Conservation (phyloP, 2,888 invertebrate genomes). For the Chloromyia formosa region DNA sequence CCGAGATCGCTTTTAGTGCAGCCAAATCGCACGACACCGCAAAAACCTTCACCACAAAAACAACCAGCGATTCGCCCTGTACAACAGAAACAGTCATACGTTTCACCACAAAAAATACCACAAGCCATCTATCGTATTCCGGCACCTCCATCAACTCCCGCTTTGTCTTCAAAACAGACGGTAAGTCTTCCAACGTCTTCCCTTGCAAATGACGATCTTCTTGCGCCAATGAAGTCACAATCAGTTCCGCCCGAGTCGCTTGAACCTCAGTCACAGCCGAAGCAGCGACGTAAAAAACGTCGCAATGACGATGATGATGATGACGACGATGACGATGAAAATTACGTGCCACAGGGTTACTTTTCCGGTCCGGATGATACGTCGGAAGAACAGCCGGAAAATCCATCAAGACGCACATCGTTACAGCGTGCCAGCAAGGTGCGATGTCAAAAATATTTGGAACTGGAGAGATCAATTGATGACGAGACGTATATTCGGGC, state of each 20-base stretch:
- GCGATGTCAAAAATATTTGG: conserved; percentile 31
- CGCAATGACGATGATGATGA: background rate
- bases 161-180: background rate
- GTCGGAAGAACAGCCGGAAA: background rate
- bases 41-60: too few species aligned
- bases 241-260: background rate
- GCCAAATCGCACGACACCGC: background rate
- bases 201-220: background rate
- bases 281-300: background rate
- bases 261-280: background rate
- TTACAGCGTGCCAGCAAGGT: conserved; percentile 34
- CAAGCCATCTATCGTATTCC: background rate
- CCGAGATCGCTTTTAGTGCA: too few species aligned
- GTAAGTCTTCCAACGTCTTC: background rate
- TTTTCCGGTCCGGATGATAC: conserved; percentile 16
- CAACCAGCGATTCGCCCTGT: background rate
- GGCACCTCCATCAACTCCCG: background rate
- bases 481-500: conserved; percentile 21
- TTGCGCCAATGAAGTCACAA: conserved; percentile 23
- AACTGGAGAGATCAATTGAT: conserved; percentile 24
- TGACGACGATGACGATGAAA: conserved; percentile 36
- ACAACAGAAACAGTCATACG: background rate
- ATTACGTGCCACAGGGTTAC: conserved; percentile 25
- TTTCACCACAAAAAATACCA: background rate
- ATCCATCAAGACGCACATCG: background rate